Evolutionary conservation across 2,797 vertebrate species (phyloP).

Genomic region (Channa striata): DNA sequence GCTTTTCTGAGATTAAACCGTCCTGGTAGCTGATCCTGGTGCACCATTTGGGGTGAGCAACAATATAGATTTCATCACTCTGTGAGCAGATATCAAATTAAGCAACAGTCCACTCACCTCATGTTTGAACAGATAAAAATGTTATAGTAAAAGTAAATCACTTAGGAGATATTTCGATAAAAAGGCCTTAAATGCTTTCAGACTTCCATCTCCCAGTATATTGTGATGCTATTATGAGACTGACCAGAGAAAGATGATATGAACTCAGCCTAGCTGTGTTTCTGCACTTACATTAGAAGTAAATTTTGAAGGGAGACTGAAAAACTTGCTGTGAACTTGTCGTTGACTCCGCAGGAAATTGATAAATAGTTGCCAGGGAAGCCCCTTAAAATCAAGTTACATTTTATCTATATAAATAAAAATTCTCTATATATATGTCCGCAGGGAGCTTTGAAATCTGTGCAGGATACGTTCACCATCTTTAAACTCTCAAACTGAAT

Average conservation of each 20-base stretch:
- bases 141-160: conserved; percentile 44
- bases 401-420: too few species aligned
- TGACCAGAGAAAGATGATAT: conserved; percentile 30
- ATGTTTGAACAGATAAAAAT: conserved; percentile 60
- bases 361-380: conserved; percentile 11
- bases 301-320: conserved; percentile 28
- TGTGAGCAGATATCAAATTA: conserved; percentile 48
- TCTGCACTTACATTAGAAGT: conserved; percentile 32
- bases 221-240: conserved; percentile 18
- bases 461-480: too few species aligned
- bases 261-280: conserved; percentile 27
- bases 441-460: too few species aligned
- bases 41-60: conserved; percentile 16
- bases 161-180: conserved; percentile 33
- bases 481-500: too few species aligned
- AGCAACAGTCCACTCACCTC: conserved; percentile 46
- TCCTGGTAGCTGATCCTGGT: conserved; percentile 32
- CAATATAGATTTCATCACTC: conserved; percentile 55
- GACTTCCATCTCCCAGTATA: conserved; percentile 13
- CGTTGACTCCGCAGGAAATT: conserved; percentile 9
- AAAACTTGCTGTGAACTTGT: conserved; percentile 23
- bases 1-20: conserved; percentile 45
- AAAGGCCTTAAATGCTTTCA: conserved; percentile 31
- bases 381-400: neutral
- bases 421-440: too few species aligned